Evolutionary conservation across 1,140 invertebrate genomes (phyloP).

Genomic region (Littorina saxatilis): DNA sequence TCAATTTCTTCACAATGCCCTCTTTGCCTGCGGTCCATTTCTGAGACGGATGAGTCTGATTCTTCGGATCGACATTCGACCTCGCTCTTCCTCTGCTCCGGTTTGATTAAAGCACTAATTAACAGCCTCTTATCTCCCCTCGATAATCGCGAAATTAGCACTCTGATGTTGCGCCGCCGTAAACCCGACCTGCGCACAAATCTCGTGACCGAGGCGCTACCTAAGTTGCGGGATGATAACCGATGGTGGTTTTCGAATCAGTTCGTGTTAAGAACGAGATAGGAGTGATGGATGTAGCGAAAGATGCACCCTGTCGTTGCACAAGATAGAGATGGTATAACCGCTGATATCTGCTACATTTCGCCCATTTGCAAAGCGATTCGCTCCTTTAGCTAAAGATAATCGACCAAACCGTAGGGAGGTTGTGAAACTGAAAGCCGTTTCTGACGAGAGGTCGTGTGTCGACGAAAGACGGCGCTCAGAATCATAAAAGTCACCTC

Average conservation of each 20-base stretch:
- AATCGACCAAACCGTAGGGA: neutral
- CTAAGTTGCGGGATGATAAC: no score
- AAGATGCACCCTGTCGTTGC: no score
- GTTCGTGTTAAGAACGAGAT: no score
- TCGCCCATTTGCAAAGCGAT: no score
- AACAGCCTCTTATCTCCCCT: neutral
- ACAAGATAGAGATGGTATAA: no score
- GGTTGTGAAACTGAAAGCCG: neutral
- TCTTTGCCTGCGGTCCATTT: neutral
- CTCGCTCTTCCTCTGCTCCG: neutral
- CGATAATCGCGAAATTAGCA: neutral
- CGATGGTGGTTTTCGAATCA: no score
- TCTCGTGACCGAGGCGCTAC: no score
- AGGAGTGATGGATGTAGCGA: no score
- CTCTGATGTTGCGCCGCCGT: neutral
- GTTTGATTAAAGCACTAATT: slow-evolving; percentile 1
- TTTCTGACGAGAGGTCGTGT: neutral
- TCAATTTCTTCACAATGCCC: slow-evolving; percentile 4
- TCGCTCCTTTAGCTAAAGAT: no score
- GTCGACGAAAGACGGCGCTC: neutral
- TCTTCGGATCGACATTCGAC: neutral
- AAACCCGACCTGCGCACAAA: neutral
- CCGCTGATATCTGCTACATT: no score
- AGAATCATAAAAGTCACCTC: slow-evolving; percentile 5
- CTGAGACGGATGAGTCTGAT: neutral